Evolutionary conservation across 2,797 vertebrate genomes (phyloP).

Genomic region (Carcharodon carcharias): DNA sequence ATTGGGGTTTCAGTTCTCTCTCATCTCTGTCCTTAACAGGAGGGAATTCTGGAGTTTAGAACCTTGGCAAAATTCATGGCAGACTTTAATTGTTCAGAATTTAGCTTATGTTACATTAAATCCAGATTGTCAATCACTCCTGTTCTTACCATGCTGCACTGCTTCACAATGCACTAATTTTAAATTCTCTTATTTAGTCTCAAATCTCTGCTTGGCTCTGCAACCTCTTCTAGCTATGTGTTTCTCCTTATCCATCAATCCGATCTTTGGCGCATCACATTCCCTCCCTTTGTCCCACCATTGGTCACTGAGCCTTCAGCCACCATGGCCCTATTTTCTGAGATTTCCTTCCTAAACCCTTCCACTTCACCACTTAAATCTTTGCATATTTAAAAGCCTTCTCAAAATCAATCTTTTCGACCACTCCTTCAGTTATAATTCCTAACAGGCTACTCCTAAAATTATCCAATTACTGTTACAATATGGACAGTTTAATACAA

Average conservation of each 20-base stretch:
- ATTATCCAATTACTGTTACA: neutral
- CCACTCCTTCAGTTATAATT: neutral
- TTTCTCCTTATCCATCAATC: neutral
- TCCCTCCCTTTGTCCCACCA: neutral
- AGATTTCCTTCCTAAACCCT: neutral
- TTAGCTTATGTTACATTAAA: neutral
- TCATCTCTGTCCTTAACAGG: no score
- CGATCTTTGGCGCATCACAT: neutral
- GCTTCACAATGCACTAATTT: no score
- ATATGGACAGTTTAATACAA: neutral
- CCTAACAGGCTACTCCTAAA: neutral
- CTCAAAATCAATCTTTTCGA: neutral
- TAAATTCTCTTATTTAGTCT: neutral
- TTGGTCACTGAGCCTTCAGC: neutral
- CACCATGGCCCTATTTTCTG: neutral
- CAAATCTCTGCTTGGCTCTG: neutral
- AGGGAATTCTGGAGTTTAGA: no score
- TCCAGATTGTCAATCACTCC: neutral
- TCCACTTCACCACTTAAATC: neutral
- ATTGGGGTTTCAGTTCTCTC: no score
- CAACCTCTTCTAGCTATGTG: neutral
- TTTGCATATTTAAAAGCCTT: neutral
- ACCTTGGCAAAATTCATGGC: no score
- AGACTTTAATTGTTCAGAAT: neutral
- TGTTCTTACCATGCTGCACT: neutral